Evolutionary conservation across 2,888 invertebrate genomes (phyloP), one percentile per base, ranked within the genome.

Genomic region (Elgonia sp.): DNA sequence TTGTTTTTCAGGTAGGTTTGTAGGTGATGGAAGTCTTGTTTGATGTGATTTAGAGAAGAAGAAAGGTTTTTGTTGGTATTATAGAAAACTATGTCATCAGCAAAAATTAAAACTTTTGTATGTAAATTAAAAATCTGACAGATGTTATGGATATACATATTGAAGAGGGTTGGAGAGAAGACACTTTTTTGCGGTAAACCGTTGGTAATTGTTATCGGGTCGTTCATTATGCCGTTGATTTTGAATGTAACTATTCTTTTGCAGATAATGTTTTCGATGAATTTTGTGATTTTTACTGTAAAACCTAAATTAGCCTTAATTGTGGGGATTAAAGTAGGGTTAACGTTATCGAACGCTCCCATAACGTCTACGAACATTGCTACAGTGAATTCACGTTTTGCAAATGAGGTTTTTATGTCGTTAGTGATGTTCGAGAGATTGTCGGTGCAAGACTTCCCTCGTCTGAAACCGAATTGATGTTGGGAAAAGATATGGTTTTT

Each of bases 331-430:
- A 62, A 42, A 0, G 62, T 10, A 14, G 75, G 75, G 37, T 75
- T 75, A 3, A 75, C 75, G n/a, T 75, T 60, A 40, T 75, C 75
- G 20, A 75, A 75, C 16, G 75, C 75, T 5, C 62, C 62, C 16
- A 62, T 40, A 8, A 62, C 62, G 9, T 75, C 76, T 8, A 77
- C 39, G 16, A 65, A 77, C 0, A 77, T 8, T 14, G 76, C 76
- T 46, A 50, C 29, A 42, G 21, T 16, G 2, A 1, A 18, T 8
- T 39, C 2, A 8, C 1, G 50, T 76, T 2, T 76, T 18, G 1
- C 16, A 3, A 14, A 63, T 37, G 18, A 0, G 3, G 14, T 20
- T 40, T 42, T 20, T 9, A 65, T 53, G 14, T 77, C 65, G 12
- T 62, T 62, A 0, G 29, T 29, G 0, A 77, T 14, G 6, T 65